Conservation (phyloP, 1,140 invertebrate genomes). For the Diorhabda elongata region DNA sequence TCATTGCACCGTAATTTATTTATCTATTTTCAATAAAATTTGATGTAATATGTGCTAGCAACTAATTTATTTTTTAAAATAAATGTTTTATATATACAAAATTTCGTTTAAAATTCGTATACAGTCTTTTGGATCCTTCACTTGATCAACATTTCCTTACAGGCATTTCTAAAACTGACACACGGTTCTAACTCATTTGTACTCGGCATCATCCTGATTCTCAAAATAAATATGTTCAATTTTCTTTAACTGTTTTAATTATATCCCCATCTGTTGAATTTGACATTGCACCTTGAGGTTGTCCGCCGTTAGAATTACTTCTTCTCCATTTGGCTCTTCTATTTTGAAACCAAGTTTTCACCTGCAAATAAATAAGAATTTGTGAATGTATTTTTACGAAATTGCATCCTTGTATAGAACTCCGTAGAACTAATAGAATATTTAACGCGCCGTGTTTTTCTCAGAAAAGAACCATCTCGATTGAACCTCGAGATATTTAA, state of each 20-base stretch:
- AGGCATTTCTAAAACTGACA: too few species aligned
- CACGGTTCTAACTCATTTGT: too few species aligned
- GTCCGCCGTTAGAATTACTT: conserved; percentile 26
- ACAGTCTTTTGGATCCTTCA: too few species aligned
- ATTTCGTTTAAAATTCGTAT: too few species aligned
- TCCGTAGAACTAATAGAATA: too few species aligned
- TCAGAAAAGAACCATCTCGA: too few species aligned
- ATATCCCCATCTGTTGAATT: conserved; percentile 1
- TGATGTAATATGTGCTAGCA: neutral
- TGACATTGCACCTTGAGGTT: neutral
- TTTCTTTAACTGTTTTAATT: conserved; percentile 1
- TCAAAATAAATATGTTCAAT: neutral
- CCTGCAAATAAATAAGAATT: conserved; percentile 48
- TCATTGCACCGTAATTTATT: neutral
- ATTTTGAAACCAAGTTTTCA: conserved; percentile 85
- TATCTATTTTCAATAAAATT: neutral
- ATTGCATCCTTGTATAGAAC: neutral
- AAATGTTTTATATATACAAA: conserved; percentile 10
- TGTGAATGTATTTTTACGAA: conserved; percentile 12
- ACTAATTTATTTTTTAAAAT: conserved; percentile 15
- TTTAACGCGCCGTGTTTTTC: too few species aligned
- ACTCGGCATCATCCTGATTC: too few species aligned
- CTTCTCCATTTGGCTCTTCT: conserved; percentile 73
- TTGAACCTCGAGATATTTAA: too few species aligned
- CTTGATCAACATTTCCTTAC: too few species aligned